Evolutionary conservation across 2,797 vertebrate species (phyloP), one percentile per base, ranked within the genome.

Genomic region (Merluccius polli): DNA sequence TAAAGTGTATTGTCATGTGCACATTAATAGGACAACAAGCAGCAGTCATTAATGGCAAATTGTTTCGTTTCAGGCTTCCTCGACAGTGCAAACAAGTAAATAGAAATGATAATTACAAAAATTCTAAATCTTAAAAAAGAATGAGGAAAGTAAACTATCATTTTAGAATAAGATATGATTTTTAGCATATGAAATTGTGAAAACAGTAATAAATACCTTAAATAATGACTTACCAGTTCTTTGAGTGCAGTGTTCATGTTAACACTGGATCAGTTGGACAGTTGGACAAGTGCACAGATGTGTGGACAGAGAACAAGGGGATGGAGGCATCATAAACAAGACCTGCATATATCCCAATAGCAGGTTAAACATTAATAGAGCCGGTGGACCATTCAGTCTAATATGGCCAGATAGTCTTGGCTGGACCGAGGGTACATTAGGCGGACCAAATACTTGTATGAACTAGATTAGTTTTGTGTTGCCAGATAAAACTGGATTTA

Each of bases 351-450:
- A 84, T 83, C 24, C 74, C 65, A 35, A 68, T 1, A 73, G n/a
- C 38, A n/a, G 77, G 89, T 89, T 89, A 91, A 59, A 78, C 80
- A 86, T 86, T 79, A 77, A 79, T 65, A 68, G 48, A 71, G 21
- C 48, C 32, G 74, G 88, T 82, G 88, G 78, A 83, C 63, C 78
- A 87, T 87, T 90, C 4, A 33, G 81, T 65, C 68, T 73, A 48
- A 48, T 21, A 18, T 44, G 72, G 2, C 4, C 72, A 30, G n/a
- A 68, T 18, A 2, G 4, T 73, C 59, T 41, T 73, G 73, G 73
- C 41, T 78, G 85, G 72, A 86, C 75, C 27, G 13, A 65, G 59
- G 59, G 24, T 27, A 48, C 24, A 27, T 70, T 63, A 7, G 44
- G 70, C 73, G 75, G 77, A 77, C 2, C 24, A 35, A 36, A 73